Conservation (phyloP, 1,140 invertebrate genomes). For the Camponotus pennsylvanicus region DNA sequence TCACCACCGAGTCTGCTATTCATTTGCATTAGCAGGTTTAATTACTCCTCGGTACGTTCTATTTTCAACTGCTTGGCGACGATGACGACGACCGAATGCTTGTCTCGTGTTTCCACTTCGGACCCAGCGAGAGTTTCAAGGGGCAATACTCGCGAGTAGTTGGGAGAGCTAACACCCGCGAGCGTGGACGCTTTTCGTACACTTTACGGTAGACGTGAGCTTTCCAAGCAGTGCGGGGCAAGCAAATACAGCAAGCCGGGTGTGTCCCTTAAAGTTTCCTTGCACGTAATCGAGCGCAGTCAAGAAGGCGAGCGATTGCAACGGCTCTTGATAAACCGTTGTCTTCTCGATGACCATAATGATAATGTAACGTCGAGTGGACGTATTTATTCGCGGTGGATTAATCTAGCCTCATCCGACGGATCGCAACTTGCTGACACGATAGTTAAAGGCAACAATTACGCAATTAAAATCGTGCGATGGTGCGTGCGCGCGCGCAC, state of each 20-base stretch:
- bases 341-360: conserved; percentile 28
- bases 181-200: conserved; percentile 3
- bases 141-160: conserved; percentile 20
- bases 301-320: conserved; percentile 29
- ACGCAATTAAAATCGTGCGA: conserved; percentile 44
- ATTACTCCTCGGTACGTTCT: conserved; percentile 68
- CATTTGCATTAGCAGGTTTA: conserved; percentile 76
- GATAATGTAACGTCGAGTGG: background rate
- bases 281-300: conserved; percentile 6
- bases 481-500: too few relatives aligned
- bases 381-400: conserved; percentile 28
- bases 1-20: conserved; percentile 21
- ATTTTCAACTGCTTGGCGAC: conserved; percentile 60
- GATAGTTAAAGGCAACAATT: conserved; percentile 58
- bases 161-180: conserved; percentile 17
- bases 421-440: background rate
- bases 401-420: background rate
- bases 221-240: background rate
- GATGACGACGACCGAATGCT: conserved; percentile 45
- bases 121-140: conserved; percentile 32
- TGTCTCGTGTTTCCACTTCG: conserved; percentile 56
- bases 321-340: background rate
- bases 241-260: background rate
- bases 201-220: conserved; percentile 30
- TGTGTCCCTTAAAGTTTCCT: conserved; percentile 24